These are phyloP conservation scores for Zonotrichia leucophrys DNA, from an alignment of 2,113 vertebrate species.

Conservation along the genomic window DNA sequence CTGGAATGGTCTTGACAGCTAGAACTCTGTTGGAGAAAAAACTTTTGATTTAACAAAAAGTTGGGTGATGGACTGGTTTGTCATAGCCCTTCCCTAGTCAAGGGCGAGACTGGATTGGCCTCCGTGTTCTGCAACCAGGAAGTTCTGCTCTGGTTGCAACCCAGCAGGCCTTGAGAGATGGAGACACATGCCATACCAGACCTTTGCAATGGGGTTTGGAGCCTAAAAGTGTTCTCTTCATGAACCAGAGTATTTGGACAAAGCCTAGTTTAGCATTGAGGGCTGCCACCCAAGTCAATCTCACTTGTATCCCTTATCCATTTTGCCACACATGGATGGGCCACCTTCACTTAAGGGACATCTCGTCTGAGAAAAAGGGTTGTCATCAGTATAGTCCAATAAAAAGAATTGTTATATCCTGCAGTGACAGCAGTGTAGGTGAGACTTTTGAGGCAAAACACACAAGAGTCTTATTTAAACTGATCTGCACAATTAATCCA, in stretches of 20 bases:
- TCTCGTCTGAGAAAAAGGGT: not conserved
- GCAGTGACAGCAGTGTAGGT: not conserved
- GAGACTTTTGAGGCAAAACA: not conserved
- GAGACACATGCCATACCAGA: not conserved
- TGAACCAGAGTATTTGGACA: too few relatives aligned
- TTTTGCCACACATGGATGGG: not conserved
- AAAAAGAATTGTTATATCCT: not conserved
- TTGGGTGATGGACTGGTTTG: not conserved
- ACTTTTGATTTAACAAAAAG: not conserved
- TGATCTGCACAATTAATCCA: not conserved
- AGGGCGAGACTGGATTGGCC: not conserved
- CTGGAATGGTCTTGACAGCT: not conserved
- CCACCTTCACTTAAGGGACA: not conserved
- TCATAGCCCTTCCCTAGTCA: not conserved
- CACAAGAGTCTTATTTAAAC: not conserved
- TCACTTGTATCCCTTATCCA: fast-evolving
- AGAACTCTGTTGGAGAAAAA: not conserved
- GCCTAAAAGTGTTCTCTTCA: too few relatives aligned
- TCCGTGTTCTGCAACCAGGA: not conserved
- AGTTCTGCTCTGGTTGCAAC: not conserved
- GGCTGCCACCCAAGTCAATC: not conserved
- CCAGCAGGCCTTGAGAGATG: not conserved
- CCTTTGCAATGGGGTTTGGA: not conserved
- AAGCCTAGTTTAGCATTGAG: not conserved
- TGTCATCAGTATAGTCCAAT: fast-evolving